Evolutionary conservation across 2,113 vertebrate species (phyloP).

Genomic region (Silurus glanis): DNA sequence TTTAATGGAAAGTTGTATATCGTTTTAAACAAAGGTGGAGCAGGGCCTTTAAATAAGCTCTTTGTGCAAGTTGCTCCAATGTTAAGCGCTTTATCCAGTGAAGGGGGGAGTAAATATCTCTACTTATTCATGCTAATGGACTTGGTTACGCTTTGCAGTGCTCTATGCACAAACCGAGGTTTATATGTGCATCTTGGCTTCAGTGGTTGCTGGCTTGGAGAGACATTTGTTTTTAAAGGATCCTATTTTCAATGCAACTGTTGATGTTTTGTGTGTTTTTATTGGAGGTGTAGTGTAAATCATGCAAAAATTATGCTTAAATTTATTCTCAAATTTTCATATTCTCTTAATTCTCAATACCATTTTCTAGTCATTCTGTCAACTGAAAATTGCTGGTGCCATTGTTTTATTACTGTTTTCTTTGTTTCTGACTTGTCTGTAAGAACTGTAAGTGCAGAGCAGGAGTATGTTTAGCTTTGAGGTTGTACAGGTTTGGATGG

Average conservation of each 20-base stretch:
- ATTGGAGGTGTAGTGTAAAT: not conserved
- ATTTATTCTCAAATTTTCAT: not conserved
- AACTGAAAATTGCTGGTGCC: too few relatives aligned
- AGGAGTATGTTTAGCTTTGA: not conserved
- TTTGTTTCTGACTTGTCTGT: not conserved
- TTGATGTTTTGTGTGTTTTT: not conserved
- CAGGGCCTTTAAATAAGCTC: slow-evolving; percentile 67
- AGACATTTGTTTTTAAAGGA: not conserved
- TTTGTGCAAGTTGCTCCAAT: slow-evolving; percentile 43
- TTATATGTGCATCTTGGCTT: slow-evolving; percentile 4
- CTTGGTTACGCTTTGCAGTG: slow-evolving; percentile 43
- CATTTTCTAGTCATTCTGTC: not conserved
- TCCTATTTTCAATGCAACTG: not conserved
- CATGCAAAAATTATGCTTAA: not conserved
- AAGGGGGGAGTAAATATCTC: slow-evolving; percentile 46
- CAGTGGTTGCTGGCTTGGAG: not conserved
- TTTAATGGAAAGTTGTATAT: slow-evolving; percentile 58
- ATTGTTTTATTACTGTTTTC: not conserved
- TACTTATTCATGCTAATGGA: slow-evolving; percentile 44
- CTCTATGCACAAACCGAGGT: not conserved
- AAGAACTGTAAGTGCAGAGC: not conserved
- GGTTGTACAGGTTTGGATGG: too few relatives aligned
- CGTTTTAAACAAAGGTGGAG: slow-evolving; percentile 68
- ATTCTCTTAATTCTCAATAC: not conserved
- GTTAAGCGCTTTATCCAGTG: slow-evolving; percentile 44